These are phyloP conservation scores for Pegoplata infirma DNA, from an alignment of 2,888 invertebrate genomes.

Conservation along the genomic window DNA sequence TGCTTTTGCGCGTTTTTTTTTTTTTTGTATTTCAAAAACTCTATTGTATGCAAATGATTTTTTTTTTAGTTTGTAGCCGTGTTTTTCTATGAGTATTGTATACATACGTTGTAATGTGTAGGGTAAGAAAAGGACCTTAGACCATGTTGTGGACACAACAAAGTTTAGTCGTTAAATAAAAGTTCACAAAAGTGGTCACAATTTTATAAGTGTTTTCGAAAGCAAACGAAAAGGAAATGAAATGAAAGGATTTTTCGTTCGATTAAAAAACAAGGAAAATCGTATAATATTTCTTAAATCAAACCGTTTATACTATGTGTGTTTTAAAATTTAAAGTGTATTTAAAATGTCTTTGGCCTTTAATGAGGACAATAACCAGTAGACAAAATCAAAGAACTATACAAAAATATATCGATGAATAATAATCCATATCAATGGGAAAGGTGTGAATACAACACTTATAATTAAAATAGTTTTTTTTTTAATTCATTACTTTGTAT, in stretches of 20 bases:
- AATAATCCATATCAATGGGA: neutral
- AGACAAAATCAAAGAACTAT: slow-evolving; percentile 27
- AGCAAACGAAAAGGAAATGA: neutral
- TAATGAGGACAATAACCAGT: slow-evolving; percentile 50
- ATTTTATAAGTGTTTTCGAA: neutral
- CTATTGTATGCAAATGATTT: slow-evolving; percentile 43
- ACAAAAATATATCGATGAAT: slow-evolving; percentile 1
- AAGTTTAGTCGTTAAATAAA: slow-evolving; percentile 54
- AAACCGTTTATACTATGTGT: slow-evolving; percentile 15
- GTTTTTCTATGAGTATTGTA: slow-evolving; percentile 5
- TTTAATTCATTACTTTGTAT: slow-evolving; percentile 1
- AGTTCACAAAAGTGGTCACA: slow-evolving; percentile 54
- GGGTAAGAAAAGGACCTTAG: slow-evolving; percentile 58
- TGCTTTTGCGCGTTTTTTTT: slow-evolving; percentile 12
- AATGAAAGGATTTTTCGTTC: neutral
- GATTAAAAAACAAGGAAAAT: neutral
- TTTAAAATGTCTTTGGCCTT: slow-evolving; percentile 51
- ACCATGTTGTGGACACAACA: slow-evolving; percentile 54
- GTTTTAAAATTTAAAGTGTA: slow-evolving; percentile 29
- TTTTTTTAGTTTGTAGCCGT: slow-evolving; percentile 19
- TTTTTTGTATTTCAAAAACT: neutral
- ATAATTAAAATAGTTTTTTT: slow-evolving; percentile 29
- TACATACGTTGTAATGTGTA: neutral
- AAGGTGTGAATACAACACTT: slow-evolving; percentile 24
- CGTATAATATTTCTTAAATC: neutral